Evolutionary conservation across 2,888 invertebrate species (phyloP).

Genomic region (Clusia tigrina): DNA sequence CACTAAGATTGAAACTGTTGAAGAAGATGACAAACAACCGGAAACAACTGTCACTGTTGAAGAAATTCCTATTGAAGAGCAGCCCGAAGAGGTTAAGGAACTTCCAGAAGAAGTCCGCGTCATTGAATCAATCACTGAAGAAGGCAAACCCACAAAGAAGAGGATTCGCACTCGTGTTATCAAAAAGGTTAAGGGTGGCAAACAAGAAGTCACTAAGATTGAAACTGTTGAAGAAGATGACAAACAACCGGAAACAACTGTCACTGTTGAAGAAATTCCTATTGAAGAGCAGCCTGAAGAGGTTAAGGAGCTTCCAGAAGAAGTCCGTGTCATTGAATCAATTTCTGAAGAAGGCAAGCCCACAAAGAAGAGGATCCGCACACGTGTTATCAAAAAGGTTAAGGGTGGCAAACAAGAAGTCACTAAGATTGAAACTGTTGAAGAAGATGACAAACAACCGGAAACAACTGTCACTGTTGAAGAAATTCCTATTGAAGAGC

Average conservation of each 20-base stretch:
- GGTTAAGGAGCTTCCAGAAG: constrained; percentile 27
- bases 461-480: constrained; percentile 31
- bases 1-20: constrained; percentile 33
- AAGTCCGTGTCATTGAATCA: constrained; percentile 29
- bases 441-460: constrained; percentile 32
- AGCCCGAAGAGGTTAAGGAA: constrained; percentile 22
- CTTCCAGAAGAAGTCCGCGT: constrained; percentile 30
- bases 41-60: constrained; percentile 32
- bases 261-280: constrained; percentile 32
- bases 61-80: constrained; percentile 28
- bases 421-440: constrained; percentile 33
- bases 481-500: constrained; percentile 28
- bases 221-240: constrained; percentile 33
- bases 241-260: constrained; percentile 29
- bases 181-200: constrained; percentile 31
- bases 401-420: constrained; percentile 33
- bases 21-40: constrained; percentile 32
- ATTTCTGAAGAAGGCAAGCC: constrained; percentile 31
- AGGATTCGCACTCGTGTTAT: constrained; percentile 30
- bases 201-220: constrained; percentile 33
- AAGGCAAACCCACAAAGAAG: constrained; percentile 29
- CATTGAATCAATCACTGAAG: constrained; percentile 26
- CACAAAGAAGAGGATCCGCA: constrained; percentile 28
- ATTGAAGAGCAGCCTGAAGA: constrained; percentile 28
- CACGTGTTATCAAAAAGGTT: constrained; percentile 31